phyloP scores from a whole-genome alignment of 2,113 vertebrate genomes.

The Gadus macrocephalus region DNA sequence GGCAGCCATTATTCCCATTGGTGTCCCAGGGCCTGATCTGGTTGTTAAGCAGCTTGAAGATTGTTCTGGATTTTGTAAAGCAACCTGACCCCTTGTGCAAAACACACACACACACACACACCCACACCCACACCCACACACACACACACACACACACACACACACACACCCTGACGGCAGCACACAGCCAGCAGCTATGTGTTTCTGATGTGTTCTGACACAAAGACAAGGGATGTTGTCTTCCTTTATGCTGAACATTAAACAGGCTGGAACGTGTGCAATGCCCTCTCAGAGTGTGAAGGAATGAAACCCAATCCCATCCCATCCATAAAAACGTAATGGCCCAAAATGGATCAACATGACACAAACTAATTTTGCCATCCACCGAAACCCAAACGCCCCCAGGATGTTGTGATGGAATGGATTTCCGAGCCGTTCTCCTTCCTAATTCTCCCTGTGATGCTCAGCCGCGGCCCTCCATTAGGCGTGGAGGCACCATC shows the following conservation, averaged over 20 bases:
- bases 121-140: not conserved
- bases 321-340: not conserved
- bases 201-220: constrained; percentile 7
- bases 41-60: too few relatives aligned
- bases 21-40: too few relatives aligned
- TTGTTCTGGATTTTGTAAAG: too few relatives aligned
- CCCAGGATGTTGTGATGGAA: constrained; percentile 4
- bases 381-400: constrained; percentile 16
- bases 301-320: not conserved
- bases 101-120: too few relatives aligned
- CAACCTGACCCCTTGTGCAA: too few relatives aligned
- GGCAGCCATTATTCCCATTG: too few relatives aligned
- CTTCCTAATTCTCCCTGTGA: too few relatives aligned
- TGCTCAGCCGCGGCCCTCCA: constrained; percentile 15
- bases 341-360: not conserved
- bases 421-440: not conserved
- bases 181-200: too few relatives aligned
- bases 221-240: not conserved
- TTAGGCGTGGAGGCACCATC: too few relatives aligned
- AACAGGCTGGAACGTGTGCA: not conserved
- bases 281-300: not conserved
- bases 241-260: not conserved
- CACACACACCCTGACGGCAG: not conserved
- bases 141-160: constrained; percentile 9
- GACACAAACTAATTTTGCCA: not conserved